phyloP scores from a whole-genome alignment of 64 coral and sea anemone species.

The Acropora tenuis region DNA sequence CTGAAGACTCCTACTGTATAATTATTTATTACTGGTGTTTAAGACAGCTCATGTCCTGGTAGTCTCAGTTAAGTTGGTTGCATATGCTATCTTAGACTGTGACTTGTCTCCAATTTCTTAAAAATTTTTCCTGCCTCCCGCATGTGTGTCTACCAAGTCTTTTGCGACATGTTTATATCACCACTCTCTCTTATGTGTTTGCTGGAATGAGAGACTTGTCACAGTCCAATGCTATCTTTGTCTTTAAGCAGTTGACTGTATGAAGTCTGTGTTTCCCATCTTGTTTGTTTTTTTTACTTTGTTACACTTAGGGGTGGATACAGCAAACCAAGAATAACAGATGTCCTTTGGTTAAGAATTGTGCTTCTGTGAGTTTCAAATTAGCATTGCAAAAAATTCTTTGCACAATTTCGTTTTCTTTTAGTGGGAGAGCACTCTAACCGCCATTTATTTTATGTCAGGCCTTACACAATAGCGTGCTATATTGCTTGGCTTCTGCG shows the following conservation, averaged over 20 bases:
- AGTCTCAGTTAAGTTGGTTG: too few relatives aligned
- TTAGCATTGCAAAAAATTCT: background rate
- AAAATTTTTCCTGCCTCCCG: too few relatives aligned
- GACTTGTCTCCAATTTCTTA: too few relatives aligned
- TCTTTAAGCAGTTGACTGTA: too few relatives aligned
- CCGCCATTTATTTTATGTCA: background rate
- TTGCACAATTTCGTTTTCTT: background rate
- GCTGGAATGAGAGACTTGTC: too few relatives aligned
- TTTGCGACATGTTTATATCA: too few relatives aligned
- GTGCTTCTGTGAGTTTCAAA: constrained; percentile 57
- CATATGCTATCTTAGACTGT: background rate
- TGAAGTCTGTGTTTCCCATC: background rate
- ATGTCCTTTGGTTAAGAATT: constrained; percentile 89
- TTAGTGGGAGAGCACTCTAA: background rate
- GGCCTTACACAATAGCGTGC: constrained; percentile 83
- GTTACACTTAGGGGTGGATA: constrained; percentile 66
- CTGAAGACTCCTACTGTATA: too few relatives aligned
- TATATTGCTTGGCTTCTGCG: constrained; percentile 78
- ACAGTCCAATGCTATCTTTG: too few relatives aligned
- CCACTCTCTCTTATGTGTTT: too few relatives aligned
- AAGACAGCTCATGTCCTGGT: too few relatives aligned
- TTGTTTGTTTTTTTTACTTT: background rate
- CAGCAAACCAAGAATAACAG: constrained; percentile 83
- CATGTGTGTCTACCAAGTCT: too few relatives aligned
- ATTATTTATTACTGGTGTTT: too few relatives aligned